Evolutionary conservation across 2,888 invertebrate species (phyloP), one percentile per base, ranked within the genome.

Genomic region (Crepidodera aurea): DNA sequence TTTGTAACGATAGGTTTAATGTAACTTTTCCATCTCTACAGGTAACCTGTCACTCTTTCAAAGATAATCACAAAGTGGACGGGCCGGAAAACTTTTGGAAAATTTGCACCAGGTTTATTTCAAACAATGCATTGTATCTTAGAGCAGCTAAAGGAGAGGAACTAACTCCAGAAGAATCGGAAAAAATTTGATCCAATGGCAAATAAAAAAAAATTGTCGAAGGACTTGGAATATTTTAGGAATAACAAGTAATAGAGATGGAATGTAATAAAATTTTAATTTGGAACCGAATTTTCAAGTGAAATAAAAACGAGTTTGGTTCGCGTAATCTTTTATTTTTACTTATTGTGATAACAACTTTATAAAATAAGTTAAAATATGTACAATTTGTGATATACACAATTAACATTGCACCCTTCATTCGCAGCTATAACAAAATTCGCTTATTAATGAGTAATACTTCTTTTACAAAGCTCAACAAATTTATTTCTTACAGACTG

Each of bases 141-240:
- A 65, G 77, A 34, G 78, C 78, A 19, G 77, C 77, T 18, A 78
- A 78, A 68, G 77, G 76, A n/a, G 77, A 78, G 68, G 66, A 75
- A 48, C 74, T 71, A 39, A 66, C 76, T 8, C 59, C 65, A 25
- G 75, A 77, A 55, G 61, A 75, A 48, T 71, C 75, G 48, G 71
- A 69, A 42, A 60, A 54, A 64, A 51, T 32, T 53, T 51, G 12
- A 29, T 15, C 12, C n/a, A 13, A 40, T 22, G 3, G 6, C 22
- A 22, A 22, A 22, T 4, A 22, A n/a, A n/a, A n/a, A n/a, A n/a
- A n/a, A n/a, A n/a, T n/a, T n/a, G n/a, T n/a, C n/a, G n/a, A n/a
- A n/a, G n/a, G n/a, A n/a, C n/a, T n/a, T 6, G 22, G 22, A n/a
- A n/a, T 22, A 22, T 22, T 22, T 22, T 22, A 4, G 22, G 6